Conservation (phyloP, 2,888 invertebrate genomes). For the Teleiodes luculella region DNA sequence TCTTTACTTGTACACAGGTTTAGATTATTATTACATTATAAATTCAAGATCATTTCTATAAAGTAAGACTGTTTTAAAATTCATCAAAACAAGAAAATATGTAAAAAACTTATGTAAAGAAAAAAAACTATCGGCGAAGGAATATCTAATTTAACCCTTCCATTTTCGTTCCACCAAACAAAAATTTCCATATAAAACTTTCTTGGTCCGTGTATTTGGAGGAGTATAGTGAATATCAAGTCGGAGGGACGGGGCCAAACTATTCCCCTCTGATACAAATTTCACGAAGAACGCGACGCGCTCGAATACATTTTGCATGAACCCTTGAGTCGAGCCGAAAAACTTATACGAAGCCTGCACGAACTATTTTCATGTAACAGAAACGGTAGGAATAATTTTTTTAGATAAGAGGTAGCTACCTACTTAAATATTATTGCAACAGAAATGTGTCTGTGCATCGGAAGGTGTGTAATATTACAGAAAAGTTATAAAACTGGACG, state of each 20-base stretch:
- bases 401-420: no score
- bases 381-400: not conserved
- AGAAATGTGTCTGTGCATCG: no score
- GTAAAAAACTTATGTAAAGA: not conserved
- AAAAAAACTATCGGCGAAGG: not conserved
- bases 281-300: conserved; percentile 40
- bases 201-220: conserved; percentile 1
- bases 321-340: conserved; percentile 25
- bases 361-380: conserved; percentile 41
- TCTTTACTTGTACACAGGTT: no score
- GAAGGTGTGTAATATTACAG: no score
- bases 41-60: no score
- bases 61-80: no score
- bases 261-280: conserved; percentile 47
- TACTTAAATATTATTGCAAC: no score
- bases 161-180: not conserved
- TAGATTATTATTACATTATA: no score
- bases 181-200: conserved; percentile 8
- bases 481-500: no score
- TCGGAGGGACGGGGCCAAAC: conserved; percentile 33
- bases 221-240: conserved; percentile 18
- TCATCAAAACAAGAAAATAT: no score
- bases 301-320: conserved; percentile 71
- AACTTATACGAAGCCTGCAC: conserved; percentile 12
- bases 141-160: conserved; percentile 7